phyloP scores from a whole-genome alignment of 2,888 invertebrate species.

The Cantharis nigra region DNA sequence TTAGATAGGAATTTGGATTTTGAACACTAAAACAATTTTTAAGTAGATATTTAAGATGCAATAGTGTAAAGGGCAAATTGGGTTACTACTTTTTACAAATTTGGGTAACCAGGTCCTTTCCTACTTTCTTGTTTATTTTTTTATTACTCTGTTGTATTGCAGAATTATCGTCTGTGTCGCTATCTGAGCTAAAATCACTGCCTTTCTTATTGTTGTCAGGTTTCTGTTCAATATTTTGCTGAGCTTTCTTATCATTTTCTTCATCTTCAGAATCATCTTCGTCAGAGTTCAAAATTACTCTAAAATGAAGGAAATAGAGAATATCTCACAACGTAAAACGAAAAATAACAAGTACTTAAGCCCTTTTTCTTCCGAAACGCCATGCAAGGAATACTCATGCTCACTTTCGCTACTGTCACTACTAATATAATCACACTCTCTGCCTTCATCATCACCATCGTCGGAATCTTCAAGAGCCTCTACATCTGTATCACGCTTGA shows the following conservation, averaged over 20 bases:
- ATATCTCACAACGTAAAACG: background rate
- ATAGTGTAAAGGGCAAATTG: background rate
- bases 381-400: slow-evolving; percentile 77
- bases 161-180: slow-evolving; percentile 66
- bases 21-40: background rate
- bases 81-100: background rate
- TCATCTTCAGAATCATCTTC: slow-evolving; percentile 85
- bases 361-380: slow-evolving; percentile 77
- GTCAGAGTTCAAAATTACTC: slow-evolving; percentile 71
- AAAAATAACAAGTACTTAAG: slow-evolving; percentile 53
- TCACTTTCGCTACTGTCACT: slow-evolving; percentile 75
- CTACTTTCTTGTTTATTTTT: slow-evolving; percentile 62
- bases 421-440: slow-evolving; percentile 93
- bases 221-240: no score
- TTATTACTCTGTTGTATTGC: slow-evolving; percentile 64
- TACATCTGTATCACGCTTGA: slow-evolving; percentile 81
- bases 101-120: slow-evolving; percentile 54
- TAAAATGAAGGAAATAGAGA: background rate
- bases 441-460: slow-evolving; percentile 95
- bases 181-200: slow-evolving; percentile 61
- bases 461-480: slow-evolving; percentile 96
- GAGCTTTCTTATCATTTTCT: no score
- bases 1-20: background rate
- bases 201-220: no score
- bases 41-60: no score